Percentiles rank a stretch among this genome's conserved stretches.
These are phyloP conservation scores for Aplocera efformata DNA, from an alignment of 2,888 invertebrate species.

Conservation along the genomic window DNA sequence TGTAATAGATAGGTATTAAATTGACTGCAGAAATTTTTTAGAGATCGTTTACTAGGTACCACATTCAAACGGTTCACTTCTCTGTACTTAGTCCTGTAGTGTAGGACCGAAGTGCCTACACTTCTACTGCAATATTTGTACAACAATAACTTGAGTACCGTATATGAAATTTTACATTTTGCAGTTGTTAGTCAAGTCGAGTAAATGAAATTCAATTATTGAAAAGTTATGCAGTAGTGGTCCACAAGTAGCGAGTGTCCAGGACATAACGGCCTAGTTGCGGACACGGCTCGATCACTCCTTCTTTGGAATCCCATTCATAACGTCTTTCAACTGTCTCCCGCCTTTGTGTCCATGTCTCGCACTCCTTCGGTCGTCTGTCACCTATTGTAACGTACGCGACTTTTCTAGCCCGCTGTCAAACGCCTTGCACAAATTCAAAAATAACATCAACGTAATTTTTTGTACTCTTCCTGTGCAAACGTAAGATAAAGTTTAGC, in stretches of 20 bases:
- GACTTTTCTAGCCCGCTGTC: conserved; percentile 66
- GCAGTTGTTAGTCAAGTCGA: too few species aligned
- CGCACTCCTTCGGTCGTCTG: conserved; percentile 64
- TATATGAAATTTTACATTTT: too few species aligned
- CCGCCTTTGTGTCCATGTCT: conserved; percentile 54
- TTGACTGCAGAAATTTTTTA: too few species aligned
- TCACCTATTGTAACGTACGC: conserved; percentile 68
- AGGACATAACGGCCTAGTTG: conserved; percentile 25
- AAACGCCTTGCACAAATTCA: conserved; percentile 79
- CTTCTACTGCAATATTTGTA: too few species aligned
- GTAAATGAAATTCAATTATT: too few species aligned
- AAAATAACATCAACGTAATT: conserved; percentile 74
- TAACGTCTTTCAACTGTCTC: conserved; percentile 71
- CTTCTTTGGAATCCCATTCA: conserved; percentile 72
- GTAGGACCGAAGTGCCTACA: too few species aligned
- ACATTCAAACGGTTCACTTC: too few species aligned
- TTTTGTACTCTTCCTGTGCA: conserved; percentile 67
- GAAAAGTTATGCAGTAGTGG: background rate
- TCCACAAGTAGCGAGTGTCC: conserved; percentile 18
- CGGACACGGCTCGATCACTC: conserved; percentile 73
- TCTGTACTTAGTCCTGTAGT: too few species aligned
- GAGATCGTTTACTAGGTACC: too few species aligned
- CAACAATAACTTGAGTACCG: too few species aligned
- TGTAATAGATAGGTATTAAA: too few species aligned
- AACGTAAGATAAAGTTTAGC: conserved; percentile 72